phyloP scores from a whole-genome alignment of 2,113 vertebrate species.

The Solea senegalensis region DNA sequence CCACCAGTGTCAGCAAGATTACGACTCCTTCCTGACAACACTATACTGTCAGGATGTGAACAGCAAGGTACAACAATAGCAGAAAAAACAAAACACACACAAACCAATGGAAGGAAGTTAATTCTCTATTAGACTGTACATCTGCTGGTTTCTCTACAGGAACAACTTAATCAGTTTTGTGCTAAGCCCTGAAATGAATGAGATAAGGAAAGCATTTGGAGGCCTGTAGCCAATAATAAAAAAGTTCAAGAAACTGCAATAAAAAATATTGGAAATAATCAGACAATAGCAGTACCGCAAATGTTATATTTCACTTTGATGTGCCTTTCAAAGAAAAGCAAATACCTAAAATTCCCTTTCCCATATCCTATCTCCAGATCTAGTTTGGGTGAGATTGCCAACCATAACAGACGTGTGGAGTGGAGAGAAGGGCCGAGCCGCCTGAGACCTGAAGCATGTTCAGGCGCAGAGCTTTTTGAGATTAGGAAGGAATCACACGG shows the following conservation, averaged over 20 bases:
- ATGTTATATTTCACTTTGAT: constrained; percentile 6
- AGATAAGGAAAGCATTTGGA: background rate
- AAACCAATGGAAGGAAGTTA: too few species aligned
- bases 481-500: constrained; percentile 66
- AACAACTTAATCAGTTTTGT: background rate
- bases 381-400: constrained; percentile 63
- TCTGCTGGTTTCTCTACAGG: background rate
- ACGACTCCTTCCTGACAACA: background rate
- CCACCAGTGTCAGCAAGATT: background rate
- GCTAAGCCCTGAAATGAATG: background rate
- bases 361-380: constrained; percentile 62
- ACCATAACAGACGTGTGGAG: constrained; percentile 61
- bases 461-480: constrained; percentile 70
- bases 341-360: constrained; percentile 52
- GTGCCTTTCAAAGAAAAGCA: constrained; percentile 31
- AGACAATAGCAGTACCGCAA: background rate
- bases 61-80: too few species aligned
- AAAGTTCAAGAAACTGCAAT: too few species aligned
- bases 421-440: constrained; percentile 46
- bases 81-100: too few species aligned
- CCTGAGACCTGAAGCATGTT: constrained; percentile 68
- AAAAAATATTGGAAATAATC: background rate
- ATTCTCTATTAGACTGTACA: too few species aligned
- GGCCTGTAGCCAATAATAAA: background rate
- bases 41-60: constrained; percentile 16